phyloP scores from a whole-genome alignment of 2,888 invertebrate species.

The Yponomeuta plumbellus region DNA sequence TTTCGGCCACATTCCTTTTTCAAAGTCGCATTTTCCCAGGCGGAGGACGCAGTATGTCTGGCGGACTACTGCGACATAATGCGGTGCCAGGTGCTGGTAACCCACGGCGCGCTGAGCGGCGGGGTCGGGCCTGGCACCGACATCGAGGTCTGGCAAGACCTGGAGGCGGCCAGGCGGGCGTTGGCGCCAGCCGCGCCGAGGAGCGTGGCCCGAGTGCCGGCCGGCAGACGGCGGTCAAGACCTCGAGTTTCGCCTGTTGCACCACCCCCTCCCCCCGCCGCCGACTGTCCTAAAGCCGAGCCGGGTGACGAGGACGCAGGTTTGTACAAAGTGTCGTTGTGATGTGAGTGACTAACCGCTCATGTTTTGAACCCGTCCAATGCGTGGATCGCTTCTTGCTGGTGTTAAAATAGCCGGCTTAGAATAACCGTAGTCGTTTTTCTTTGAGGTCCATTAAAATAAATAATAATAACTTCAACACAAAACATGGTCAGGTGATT shows the following conservation, averaged over 20 bases:
- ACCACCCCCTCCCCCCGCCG: conserved; percentile 28
- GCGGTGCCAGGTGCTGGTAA: conserved; percentile 92
- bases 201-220: conserved; percentile 65
- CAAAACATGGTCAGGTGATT: too few species aligned
- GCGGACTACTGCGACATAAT: conserved; percentile 97
- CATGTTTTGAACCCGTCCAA: too few species aligned
- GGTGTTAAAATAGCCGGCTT: too few species aligned
- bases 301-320: conserved; percentile 36
- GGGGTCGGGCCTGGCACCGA: conserved; percentile 83
- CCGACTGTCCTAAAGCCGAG: conserved; percentile 57
- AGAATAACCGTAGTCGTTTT: too few species aligned
- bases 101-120: conserved; percentile 82
- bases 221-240: conserved; percentile 34
- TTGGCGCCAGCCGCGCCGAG: conserved; percentile 74
- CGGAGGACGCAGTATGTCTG: conserved; percentile 93
- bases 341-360: too few species aligned
- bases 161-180: conserved; percentile 81
- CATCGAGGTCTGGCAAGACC: conserved; percentile 89
- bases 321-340: background rate
- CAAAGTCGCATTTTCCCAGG: conserved; percentile 66
- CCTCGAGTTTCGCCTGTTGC: conserved; percentile 31
- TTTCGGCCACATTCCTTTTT: background rate
- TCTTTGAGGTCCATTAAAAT: too few species aligned
- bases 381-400: too few species aligned
- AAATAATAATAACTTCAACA: too few species aligned